These are phyloP conservation scores for Helleia helle DNA, from an alignment of 2,888 invertebrate genomes.

Conservation along the genomic window DNA sequence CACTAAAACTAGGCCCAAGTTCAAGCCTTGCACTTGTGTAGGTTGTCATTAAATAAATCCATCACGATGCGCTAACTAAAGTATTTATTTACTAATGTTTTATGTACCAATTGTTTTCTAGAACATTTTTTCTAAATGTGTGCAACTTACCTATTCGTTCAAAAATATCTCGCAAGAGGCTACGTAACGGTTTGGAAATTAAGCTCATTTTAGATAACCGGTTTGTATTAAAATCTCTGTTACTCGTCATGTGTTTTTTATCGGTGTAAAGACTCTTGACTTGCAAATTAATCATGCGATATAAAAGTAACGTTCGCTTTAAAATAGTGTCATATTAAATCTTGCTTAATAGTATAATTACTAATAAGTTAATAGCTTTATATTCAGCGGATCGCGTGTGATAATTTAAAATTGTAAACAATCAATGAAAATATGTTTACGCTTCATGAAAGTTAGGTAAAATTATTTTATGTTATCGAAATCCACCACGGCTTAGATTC, in stretches of 20 bases:
- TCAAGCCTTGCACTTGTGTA: too few species aligned
- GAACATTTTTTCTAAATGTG: not conserved
- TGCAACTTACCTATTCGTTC: not conserved
- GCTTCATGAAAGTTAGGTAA: too few species aligned
- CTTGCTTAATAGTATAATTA: too few species aligned
- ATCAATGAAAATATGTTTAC: too few species aligned
- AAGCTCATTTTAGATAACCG: not conserved
- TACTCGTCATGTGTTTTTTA: not conserved
- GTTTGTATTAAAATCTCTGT: not conserved
- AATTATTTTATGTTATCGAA: too few species aligned
- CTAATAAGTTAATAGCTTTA: too few species aligned
- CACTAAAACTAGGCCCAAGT: too few species aligned
- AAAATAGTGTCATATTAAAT: too few species aligned
- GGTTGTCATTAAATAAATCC: not conserved
- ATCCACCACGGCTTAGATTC: too few species aligned
- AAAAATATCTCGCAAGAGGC: not conserved
- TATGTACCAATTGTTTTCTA: not conserved
- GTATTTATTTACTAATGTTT: not conserved
- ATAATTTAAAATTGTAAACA: too few species aligned
- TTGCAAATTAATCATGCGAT: not conserved
- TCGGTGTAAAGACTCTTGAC: not conserved
- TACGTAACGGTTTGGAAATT: not conserved
- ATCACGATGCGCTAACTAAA: not conserved
- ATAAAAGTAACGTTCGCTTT: too few species aligned
- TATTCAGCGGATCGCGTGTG: too few species aligned